A percentile compares a stretch with the other conserved stretches of the same genome.
phyloP scores from a whole-genome alignment of 2,888 invertebrate species.

The Luperina testacea region DNA sequence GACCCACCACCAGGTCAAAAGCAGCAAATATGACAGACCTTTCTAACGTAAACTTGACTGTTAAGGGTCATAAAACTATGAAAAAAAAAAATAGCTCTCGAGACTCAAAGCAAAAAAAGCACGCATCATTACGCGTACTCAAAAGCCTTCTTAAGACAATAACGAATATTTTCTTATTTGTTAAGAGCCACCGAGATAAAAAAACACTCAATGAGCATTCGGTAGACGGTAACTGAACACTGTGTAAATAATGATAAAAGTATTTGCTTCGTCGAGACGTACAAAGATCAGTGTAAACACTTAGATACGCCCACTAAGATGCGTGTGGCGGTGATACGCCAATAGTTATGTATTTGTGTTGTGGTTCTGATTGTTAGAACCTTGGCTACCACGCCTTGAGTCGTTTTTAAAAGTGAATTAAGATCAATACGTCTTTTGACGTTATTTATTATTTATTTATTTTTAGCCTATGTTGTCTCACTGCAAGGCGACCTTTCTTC shows the following conservation, averaged over 20 bases:
- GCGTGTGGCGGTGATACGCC: constrained; percentile 76
- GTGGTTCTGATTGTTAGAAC: constrained; percentile 60
- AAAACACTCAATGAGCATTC: constrained; percentile 79
- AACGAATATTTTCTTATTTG: constrained; percentile 76
- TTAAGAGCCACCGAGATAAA: constrained; percentile 74
- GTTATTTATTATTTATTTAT: neutral
- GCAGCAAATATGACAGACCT: constrained; percentile 32
- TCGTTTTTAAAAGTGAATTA: constrained; percentile 31
- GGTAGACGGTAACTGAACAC: constrained; percentile 85
- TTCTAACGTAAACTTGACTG: constrained; percentile 37
- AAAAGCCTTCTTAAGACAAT: constrained; percentile 73
- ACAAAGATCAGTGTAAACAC: constrained; percentile 88
- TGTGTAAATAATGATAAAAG: constrained; percentile 88
- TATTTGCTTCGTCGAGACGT: constrained; percentile 86
- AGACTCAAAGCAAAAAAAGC: constrained; percentile 53
- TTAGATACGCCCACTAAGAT: constrained; percentile 81
- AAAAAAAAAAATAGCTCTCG: constrained; percentile 42
- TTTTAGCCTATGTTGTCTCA: too few species aligned
- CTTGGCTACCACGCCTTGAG: constrained; percentile 47
- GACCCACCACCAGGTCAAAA: constrained; percentile 30
- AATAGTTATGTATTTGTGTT: constrained; percentile 72
- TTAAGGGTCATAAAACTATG: constrained; percentile 43
- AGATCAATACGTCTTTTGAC: constrained; percentile 5
- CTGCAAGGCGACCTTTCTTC: too few species aligned
- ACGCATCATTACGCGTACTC: constrained; percentile 63